A percentile compares a stretch with the other conserved stretches of the same genome.
phyloP scores from a whole-genome alignment of 2,888 invertebrate genomes.

The Apamea anceps region DNA sequence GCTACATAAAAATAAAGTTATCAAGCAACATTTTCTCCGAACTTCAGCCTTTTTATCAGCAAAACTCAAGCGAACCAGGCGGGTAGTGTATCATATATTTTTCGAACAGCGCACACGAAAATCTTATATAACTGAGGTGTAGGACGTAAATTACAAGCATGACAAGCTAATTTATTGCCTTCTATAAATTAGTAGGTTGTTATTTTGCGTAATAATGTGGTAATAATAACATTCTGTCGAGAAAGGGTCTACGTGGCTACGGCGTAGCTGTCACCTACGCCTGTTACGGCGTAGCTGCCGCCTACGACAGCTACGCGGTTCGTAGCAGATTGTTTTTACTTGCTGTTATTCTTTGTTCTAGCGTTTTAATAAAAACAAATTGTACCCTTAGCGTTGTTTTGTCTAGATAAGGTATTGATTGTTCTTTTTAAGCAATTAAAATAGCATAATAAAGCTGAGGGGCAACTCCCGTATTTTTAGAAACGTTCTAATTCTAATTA shows the following conservation, averaged over 20 bases:
- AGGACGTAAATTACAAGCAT: conserved; percentile 54
- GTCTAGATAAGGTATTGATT: not conserved
- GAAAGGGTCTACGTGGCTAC: conserved; percentile 53
- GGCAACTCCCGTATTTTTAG: not conserved
- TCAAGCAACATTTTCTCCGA: not conserved
- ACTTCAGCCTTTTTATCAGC: conserved; percentile 8
- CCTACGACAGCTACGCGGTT: conserved; percentile 27
- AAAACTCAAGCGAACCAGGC: not conserved
- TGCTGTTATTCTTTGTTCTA: not conserved
- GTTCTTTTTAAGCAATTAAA: not conserved
- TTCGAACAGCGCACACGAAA: conserved; percentile 45
- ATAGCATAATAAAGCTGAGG: not conserved
- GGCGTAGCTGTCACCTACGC: conserved; percentile 36
- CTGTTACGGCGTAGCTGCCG: conserved; percentile 26
- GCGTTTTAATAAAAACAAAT: not conserved
- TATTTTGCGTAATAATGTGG: conserved; percentile 55
- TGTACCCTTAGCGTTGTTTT: not conserved
- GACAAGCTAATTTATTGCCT: conserved; percentile 60
- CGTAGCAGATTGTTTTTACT: conserved; percentile 27
- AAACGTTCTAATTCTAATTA: not conserved
- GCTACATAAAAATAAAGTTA: conserved; percentile 7
- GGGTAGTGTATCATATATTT: conserved; percentile 35
- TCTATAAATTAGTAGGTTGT: conserved; percentile 58
- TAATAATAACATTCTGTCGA: conserved; percentile 37
- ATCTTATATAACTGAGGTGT: conserved; percentile 56